Percentiles rank a stretch among this genome's conserved stretches.
Conservation (phyloP, 2,888 invertebrate species). For the Sisyra nigra region DNA sequence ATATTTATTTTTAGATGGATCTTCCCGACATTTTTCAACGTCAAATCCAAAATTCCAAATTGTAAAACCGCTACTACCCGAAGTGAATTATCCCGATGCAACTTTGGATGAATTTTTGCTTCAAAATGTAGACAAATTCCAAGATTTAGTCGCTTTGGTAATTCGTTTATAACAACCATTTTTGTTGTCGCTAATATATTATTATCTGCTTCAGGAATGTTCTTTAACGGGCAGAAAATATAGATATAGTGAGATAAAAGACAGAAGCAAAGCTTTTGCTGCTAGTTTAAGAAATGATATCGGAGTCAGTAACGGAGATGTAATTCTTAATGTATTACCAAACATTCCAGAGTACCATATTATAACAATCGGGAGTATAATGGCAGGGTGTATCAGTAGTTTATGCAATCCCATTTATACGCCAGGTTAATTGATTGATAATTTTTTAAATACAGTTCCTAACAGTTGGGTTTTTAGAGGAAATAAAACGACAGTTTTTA, state of each 20-base stretch:
- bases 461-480: constrained; percentile 28
- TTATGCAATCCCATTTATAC: constrained; percentile 14
- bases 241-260: constrained; percentile 18
- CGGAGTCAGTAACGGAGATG: constrained; percentile 20
- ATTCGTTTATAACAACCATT: too few relatives aligned
- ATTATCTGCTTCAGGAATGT: constrained; percentile 15
- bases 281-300: constrained; percentile 17
- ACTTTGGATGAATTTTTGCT: too few relatives aligned
- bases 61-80: too few relatives aligned
- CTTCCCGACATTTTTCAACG: too few relatives aligned
- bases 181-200: too few relatives aligned
- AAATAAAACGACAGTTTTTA: constrained; percentile 46
- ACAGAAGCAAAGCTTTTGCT: constrained; percentile 17
- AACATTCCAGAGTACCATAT: constrained; percentile 22
- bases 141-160: too few relatives aligned
- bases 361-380: constrained; percentile 16
- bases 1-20: too few relatives aligned
- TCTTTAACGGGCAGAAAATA: constrained; percentile 18
- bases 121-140: too few relatives aligned
- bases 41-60: too few relatives aligned
- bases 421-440: constrained; percentile 10
- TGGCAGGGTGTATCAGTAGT: constrained; percentile 17
- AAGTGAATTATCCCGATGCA: too few relatives aligned
- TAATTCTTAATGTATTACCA: constrained; percentile 20
- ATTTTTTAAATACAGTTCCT: neutral